Conservation (phyloP, 2,797 vertebrate species). For the Hirundo rustica region DNA sequence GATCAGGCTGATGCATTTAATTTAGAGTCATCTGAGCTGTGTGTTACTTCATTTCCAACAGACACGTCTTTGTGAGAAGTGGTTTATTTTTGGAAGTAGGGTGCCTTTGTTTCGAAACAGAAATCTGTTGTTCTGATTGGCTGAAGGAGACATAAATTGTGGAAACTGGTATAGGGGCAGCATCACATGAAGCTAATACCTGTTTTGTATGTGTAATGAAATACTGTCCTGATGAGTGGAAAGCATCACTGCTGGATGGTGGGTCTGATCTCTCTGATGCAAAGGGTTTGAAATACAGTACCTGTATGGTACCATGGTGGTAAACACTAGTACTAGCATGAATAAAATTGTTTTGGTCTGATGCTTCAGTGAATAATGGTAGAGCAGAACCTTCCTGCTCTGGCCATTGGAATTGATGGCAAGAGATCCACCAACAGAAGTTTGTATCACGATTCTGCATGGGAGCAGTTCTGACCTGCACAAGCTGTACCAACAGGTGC, state of each 20-base stretch:
- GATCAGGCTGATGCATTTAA: constrained; percentile 59
- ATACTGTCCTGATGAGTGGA: not conserved
- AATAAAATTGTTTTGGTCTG: not conserved
- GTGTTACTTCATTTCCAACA: not conserved
- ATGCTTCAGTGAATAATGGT: not conserved
- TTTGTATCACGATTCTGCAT: not conserved
- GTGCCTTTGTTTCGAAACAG: constrained; percentile 41
- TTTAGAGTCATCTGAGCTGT: constrained; percentile 32
- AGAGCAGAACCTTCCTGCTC: not conserved
- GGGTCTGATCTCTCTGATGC: not conserved
- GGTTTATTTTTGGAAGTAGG: constrained; percentile 44
- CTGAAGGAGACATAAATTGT: not conserved
- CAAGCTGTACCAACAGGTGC: not conserved
- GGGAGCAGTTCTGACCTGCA: not conserved
- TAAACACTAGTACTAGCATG: not conserved
- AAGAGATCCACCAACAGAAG: not conserved
- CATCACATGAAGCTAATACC: not conserved
- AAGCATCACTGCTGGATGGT: not conserved
- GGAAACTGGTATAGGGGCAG: not conserved
- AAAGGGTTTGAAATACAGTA: not conserved
- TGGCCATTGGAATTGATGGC: not conserved
- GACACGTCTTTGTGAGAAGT: constrained; percentile 1
- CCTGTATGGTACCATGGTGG: not conserved
- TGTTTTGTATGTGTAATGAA: not conserved
- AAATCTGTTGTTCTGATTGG: constrained; percentile 12